phyloP scores from a whole-genome alignment of 2,113 vertebrate genomes.

The Myrmecophaga tridactyla region DNA sequence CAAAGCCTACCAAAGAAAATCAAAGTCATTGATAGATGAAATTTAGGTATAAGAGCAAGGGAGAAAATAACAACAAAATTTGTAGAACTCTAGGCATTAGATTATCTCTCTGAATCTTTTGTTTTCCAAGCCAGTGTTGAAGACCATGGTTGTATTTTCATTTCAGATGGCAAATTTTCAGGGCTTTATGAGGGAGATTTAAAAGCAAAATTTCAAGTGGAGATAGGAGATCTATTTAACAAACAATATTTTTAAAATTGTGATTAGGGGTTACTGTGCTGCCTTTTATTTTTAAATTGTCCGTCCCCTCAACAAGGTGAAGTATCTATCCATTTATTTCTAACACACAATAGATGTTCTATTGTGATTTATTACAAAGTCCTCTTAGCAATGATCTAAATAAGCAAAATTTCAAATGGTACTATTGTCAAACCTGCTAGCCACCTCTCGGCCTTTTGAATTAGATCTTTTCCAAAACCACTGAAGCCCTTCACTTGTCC shows the following conservation, averaged over 20 bases:
- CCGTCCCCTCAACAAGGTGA: not conserved
- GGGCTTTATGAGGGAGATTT: not conserved
- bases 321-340: not conserved
- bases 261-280: not conserved
- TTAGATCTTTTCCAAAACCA: not conserved
- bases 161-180: not conserved
- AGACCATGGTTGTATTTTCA: not conserved
- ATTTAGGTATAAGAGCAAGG: not conserved
- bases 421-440: not conserved
- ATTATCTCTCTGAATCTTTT: not conserved
- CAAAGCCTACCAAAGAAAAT: not conserved
- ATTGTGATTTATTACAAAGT: not conserved
- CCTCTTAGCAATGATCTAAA: too few species aligned
- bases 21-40: not conserved
- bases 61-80: not conserved
- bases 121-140: not conserved
- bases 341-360: not conserved
- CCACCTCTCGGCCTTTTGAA: not conserved
- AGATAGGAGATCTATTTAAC: constrained; percentile 21
- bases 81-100: not conserved
- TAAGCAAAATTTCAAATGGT: not conserved
- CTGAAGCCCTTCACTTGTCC: constrained; percentile 46
- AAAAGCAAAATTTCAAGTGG: not conserved
- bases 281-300: constrained; percentile 14
- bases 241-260: not conserved